Percentiles rank a stretch among this genome's conserved stretches.
Evolutionary conservation across 2,797 vertebrate genomes (phyloP).

Genomic region (Leptatherina wallacei): DNA sequence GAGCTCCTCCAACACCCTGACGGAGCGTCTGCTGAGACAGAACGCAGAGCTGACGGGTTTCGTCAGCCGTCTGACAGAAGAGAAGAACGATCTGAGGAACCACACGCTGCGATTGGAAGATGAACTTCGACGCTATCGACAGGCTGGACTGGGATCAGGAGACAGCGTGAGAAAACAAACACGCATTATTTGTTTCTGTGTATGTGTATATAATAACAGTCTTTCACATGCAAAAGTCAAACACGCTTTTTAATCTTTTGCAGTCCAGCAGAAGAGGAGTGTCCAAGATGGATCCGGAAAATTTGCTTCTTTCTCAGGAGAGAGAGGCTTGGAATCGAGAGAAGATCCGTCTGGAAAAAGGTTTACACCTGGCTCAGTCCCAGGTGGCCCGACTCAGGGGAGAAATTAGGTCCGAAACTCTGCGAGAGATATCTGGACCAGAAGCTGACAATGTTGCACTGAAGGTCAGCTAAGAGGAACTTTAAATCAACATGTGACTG

Average conservation of each 20-base stretch:
- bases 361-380: conserved; percentile 86
- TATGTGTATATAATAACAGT: background rate
- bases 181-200: background rate
- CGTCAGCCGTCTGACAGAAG: conserved; percentile 92
- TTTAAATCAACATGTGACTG: background rate
- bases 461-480: conserved; percentile 80
- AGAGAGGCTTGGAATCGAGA: conserved; percentile 90
- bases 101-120: conserved; percentile 89
- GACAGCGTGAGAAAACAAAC: conserved; percentile 53
- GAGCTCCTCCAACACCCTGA: conserved; percentile 84
- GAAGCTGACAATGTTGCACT: conserved; percentile 88
- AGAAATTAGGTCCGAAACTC: conserved; percentile 86
- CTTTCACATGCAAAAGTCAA: background rate
- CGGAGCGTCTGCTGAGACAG: conserved; percentile 92
- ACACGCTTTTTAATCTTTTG: conserved; percentile 12
- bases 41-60: conserved; percentile 94
- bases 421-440: conserved; percentile 84
- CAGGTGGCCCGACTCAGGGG: conserved; percentile 87
- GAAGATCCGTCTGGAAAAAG: conserved; percentile 85
- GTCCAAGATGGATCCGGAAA: conserved; percentile 69
- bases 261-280: conserved; percentile 69
- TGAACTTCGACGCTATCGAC: conserved; percentile 85
- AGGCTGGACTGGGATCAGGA: conserved; percentile 69
- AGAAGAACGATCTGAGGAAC: conserved; percentile 95
- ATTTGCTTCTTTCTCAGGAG: conserved; percentile 85